These are phyloP conservation scores for Lucifuga dentata DNA, from an alignment of 2,113 vertebrate species.

Conservation along the genomic window DNA sequence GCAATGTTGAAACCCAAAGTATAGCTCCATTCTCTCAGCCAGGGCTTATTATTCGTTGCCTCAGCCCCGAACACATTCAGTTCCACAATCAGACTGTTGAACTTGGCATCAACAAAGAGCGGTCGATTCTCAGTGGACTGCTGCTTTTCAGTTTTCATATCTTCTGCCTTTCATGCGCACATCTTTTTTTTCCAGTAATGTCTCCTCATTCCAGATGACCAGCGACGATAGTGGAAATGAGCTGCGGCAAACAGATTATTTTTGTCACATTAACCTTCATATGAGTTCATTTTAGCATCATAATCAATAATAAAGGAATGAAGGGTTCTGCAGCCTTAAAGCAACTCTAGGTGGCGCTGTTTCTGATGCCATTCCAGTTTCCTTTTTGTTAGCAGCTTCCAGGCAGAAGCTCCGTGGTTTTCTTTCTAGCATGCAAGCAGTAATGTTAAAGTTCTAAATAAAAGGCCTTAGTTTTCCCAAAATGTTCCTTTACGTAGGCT, in stretches of 20 bases:
- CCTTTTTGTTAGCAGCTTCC: too few relatives aligned
- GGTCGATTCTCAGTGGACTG: conserved; percentile 47
- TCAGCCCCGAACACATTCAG: conserved; percentile 62
- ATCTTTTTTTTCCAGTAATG: conserved; percentile 20
- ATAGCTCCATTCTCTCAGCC: conserved; percentile 60
- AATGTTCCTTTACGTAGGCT: too few relatives aligned
- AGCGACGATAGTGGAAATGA: conserved; percentile 41
- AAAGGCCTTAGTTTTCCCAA: too few relatives aligned
- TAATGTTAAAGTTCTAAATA: too few relatives aligned
- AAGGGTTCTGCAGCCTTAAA: too few relatives aligned
- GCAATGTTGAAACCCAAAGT: conserved; percentile 65
- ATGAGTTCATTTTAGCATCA: conserved; percentile 29
- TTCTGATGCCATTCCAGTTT: too few relatives aligned
- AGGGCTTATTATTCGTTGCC: conserved; percentile 62
- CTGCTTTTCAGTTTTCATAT: conserved; percentile 40
- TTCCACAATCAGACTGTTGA: conserved; percentile 72
- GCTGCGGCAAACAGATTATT: conserved; percentile 33
- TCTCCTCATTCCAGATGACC: conserved; percentile 18
- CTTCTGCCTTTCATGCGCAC: conserved; percentile 24
- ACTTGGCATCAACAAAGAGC: conserved; percentile 66
- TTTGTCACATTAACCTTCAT: conserved; percentile 38
- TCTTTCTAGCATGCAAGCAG: too few relatives aligned
- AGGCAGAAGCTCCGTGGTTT: too few relatives aligned
- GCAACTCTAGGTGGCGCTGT: too few relatives aligned
- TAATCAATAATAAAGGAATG: conserved; percentile 41